Base-by-base conservation (phyloP, 2,888 invertebrate genomes). In the Gymnoscelis rufifasciata region DNA sequence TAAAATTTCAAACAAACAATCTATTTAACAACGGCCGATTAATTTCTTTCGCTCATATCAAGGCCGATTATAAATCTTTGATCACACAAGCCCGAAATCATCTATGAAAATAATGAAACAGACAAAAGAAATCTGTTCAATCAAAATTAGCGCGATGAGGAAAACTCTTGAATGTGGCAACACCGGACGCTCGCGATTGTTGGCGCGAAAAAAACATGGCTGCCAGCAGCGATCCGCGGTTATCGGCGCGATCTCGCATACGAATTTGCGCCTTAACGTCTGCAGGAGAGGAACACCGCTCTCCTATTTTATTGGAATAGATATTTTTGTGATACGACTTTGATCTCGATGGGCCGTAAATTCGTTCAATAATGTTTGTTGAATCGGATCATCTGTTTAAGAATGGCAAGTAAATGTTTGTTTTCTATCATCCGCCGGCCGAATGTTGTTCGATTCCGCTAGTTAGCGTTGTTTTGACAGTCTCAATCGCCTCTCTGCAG, bases 401-500 rank as follows among this genome's bases (percentile, higher is more conserved):
- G 77, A 79, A 78, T 78, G 78, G 75, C 75, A 74, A 74, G 75
- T 78, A 74, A 77, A 70, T 83, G 83, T 83, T 84, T 86, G 83
- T 83, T 84, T 84, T 78, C 78, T 83, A 86, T 87, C 86, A 81
- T 74, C 77, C 83, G 74, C 63, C 74, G 69, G 74, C 74, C 78
- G 74, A 83, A 78, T 78, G 83, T 80, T 78, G 76, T 81, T 76
- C 71, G 75, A 78, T 79, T 78, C 74, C 68, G 83, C 78, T 78
- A 78, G 80, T 81, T 80, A 75, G 68, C 69, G 74, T 67, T 87
- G 84, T 87, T 87, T 84, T 86, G 87, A 87, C 87, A 83, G 76
- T 68, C 72, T 82, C 82, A 75, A 72, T 84, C 83, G 80, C 62
- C 71, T 64, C 58, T 52, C 59, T 58, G 62, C 65, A 58, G 68